These are phyloP conservation scores for Dolomedes plantarius DNA, from an alignment of 2,888 invertebrate species.

Conservation along the genomic window DNA sequence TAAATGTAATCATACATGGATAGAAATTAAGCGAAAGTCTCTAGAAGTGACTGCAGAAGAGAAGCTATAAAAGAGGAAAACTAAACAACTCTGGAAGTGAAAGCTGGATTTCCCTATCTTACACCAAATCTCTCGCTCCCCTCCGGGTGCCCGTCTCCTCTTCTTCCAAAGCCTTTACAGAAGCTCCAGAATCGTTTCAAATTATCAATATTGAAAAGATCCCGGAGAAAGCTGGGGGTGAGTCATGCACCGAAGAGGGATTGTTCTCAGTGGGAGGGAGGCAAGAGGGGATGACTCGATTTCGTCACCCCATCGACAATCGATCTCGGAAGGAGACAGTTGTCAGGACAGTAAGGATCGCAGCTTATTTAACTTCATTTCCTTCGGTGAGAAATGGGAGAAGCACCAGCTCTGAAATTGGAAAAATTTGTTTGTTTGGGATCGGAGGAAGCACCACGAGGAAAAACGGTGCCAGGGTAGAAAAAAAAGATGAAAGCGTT, in stretches of 20 bases:
- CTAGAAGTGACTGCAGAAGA: too few relatives aligned
- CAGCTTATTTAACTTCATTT: background rate
- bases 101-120: too few relatives aligned
- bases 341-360: background rate
- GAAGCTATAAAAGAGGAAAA: too few relatives aligned
- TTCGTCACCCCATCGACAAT: conserved; percentile 1
- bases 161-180: too few relatives aligned
- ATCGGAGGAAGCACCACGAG: background rate
- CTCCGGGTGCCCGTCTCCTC: too few relatives aligned
- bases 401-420: background rate
- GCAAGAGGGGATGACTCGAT: background rate
- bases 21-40: too few relatives aligned
- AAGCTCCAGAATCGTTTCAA: background rate
- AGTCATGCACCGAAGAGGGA: background rate
- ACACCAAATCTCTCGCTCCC: too few relatives aligned
- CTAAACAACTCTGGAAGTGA: too few relatives aligned
- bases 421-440: background rate
- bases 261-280: background rate
- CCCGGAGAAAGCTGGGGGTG: background rate
- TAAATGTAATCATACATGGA: too few relatives aligned
- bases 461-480: too few relatives aligned
- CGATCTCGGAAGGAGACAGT: background rate
- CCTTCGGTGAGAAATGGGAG: background rate
- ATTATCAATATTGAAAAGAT: background rate
- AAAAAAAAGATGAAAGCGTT: too few relatives aligned